Percentiles rank a stretch among this genome's conserved stretches.
These are phyloP conservation scores for Rafetus swinhoei DNA, from an alignment of 2,113 vertebrate species.

Conservation along the genomic window DNA sequence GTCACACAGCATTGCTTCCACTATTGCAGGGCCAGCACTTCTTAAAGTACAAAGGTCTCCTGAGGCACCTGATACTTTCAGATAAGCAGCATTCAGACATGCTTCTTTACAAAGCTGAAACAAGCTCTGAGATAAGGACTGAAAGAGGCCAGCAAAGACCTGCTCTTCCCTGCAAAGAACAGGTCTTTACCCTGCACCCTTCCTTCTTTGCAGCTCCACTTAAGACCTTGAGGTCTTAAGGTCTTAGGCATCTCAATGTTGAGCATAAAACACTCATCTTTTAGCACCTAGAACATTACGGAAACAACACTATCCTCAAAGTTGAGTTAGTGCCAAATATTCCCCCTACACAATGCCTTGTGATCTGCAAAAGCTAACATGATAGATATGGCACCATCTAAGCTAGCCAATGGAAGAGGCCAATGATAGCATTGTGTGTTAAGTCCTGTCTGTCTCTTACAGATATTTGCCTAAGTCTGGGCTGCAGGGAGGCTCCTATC, in stretches of 20 bases:
- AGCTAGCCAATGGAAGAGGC: background rate
- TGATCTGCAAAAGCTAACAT: background rate
- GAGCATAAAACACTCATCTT: too few relatives aligned
- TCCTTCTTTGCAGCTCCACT: background rate
- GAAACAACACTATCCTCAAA: background rate
- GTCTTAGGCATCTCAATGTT: too few relatives aligned
- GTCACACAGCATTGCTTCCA: background rate
- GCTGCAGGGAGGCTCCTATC: background rate
- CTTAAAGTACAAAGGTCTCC: background rate
- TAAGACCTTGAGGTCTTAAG: background rate
- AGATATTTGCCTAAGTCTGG: too few relatives aligned
- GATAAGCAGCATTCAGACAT: background rate
- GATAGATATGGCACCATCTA: background rate
- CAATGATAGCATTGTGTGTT: background rate
- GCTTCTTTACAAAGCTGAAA: background rate
- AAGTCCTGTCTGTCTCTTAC: background rate
- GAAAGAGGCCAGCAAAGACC: background rate
- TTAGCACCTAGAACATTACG: background rate
- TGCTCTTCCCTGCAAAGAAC: background rate
- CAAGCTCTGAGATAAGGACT: background rate
- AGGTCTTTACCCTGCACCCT: background rate
- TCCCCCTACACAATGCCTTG: background rate
- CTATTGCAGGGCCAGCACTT: background rate
- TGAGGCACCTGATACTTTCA: background rate
- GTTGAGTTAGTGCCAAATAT: background rate